Percentiles rank a stretch among this genome's conserved stretches.
Conservation (phyloP, 1,140 invertebrate species). For the Aphaenogaster rudis region DNA sequence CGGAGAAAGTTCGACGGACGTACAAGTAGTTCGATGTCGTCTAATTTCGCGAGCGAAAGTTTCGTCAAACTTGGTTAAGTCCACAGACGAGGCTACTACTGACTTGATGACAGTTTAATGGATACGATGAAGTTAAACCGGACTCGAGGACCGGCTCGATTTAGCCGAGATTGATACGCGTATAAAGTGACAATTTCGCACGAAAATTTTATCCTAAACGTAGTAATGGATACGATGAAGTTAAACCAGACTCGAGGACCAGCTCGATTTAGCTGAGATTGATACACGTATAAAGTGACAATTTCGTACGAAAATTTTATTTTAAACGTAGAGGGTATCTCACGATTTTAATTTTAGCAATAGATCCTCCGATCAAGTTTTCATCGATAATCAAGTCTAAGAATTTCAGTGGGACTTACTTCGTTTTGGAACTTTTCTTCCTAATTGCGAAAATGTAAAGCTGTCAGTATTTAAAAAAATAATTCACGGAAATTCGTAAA, state of each 20-base stretch:
- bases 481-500: background rate
- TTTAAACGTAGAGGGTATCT: background rate
- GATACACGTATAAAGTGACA: slow-evolving; percentile 46
- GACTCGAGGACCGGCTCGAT: slow-evolving; percentile 42
- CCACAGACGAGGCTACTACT: slow-evolving; percentile 35
- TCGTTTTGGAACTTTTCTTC: background rate
- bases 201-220: background rate
- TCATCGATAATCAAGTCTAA: background rate
- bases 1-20: slow-evolving; percentile 11
- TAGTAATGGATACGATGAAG: slow-evolving; percentile 71
- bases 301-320: background rate
- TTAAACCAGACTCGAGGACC: slow-evolving; percentile 34
- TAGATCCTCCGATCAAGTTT: background rate
- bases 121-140: slow-evolving; percentile 66
- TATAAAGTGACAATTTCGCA: background rate
- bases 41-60: slow-evolving; percentile 70
- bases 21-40: slow-evolving; percentile 58
- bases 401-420: background rate
- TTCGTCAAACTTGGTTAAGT: slow-evolving; percentile 68
- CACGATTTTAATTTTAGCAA: background rate
- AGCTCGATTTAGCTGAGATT: slow-evolving; percentile 66
- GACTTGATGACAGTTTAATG: slow-evolving; percentile 74
- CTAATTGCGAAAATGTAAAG: background rate
- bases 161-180: slow-evolving; percentile 68
- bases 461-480: background rate